Evolutionary conservation across 2,888 invertebrate species (phyloP).

Genomic region (Trissolcus japonicus): DNA sequence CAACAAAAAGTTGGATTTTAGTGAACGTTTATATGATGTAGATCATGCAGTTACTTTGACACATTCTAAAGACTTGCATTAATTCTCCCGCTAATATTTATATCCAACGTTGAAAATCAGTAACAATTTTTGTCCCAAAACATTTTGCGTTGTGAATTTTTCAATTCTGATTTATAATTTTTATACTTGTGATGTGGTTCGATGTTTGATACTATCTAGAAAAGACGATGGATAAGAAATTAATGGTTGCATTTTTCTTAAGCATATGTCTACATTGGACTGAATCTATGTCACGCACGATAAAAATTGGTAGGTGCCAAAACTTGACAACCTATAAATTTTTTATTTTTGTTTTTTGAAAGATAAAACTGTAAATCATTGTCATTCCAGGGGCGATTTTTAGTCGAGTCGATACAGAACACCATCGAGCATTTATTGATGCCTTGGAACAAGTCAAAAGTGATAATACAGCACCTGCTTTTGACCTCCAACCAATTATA

Average conservation of each 20-base stretch:
- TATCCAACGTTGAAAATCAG: background rate
- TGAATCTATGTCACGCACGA: background rate
- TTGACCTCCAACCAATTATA: conserved; percentile 60
- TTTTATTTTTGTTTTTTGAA: background rate
- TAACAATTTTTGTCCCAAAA: background rate
- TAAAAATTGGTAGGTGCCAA: background rate
- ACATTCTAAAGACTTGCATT: background rate
- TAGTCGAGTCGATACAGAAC: conserved; percentile 65
- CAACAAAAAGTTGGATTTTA: too few relatives aligned
- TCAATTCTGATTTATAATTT: background rate
- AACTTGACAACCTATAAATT: background rate
- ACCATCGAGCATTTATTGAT: conserved; percentile 61
- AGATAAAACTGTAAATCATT: background rate
- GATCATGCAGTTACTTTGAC: too few relatives aligned
- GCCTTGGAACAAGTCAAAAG: conserved; percentile 62
- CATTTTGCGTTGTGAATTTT: background rate
- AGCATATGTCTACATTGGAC: background rate
- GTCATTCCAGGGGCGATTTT: conserved; percentile 68
- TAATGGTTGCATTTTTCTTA: background rate
- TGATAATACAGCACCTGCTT: conserved; percentile 64
- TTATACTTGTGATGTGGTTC: background rate
- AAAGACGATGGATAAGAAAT: background rate
- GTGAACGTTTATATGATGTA: too few relatives aligned
- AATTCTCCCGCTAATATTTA: background rate
- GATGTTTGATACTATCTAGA: background rate